Base-by-base conservation (phyloP, 2,888 invertebrate species). In the Synergus japonicus region DNA sequence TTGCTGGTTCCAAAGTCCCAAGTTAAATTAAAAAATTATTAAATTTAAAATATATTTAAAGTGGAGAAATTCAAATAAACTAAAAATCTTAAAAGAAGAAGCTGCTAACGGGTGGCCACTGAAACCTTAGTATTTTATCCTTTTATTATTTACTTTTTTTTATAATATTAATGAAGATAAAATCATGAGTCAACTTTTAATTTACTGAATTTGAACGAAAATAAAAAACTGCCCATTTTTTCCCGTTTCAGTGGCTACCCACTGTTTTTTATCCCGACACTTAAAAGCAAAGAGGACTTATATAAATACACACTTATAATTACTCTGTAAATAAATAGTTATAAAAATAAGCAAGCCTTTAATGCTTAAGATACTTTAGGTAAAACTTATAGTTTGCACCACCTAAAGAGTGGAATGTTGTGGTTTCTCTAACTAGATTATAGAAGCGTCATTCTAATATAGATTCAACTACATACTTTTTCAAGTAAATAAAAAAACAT, bases 331-430 rank as follows among this genome's bases (percentile, higher is more conserved):
- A 92, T 91, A 91, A 90, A 91, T 91, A 90, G 87, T 90, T 91
- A 91, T 89, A 90, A 91, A 91, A 91, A 91, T 91, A 91, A 90
- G 91, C 90, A 88, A 90, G 88, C 89, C 90, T 90, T 90, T 89
- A 80, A 91, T 89, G 89, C 90, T 87, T 89, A 88, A 87, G 87
- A 89, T 88, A 90, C 87, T 89, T 86, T 89, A 90, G 83, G 84
- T 84, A 86, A 89, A 86, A 88, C 88, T 89, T 88, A 89, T 88
- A 89, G 84, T 89, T 88, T 89, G 88, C 89, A 90, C 91, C 90
- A 89, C 88, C 84, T 89, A 86, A 83, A 85, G 86, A 89, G 89
- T 89, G 91, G 91, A 91, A 92, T 91, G 92, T 91, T 85, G 83
- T 88, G 86, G 89, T 87, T 89, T 87, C 83, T 84, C 87, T 86